A percentile compares a stretch with the other conserved stretches of the same genome.
phyloP scores from a whole-genome alignment of 2,113 vertebrate genomes.

The Tupaia tana region DNA sequence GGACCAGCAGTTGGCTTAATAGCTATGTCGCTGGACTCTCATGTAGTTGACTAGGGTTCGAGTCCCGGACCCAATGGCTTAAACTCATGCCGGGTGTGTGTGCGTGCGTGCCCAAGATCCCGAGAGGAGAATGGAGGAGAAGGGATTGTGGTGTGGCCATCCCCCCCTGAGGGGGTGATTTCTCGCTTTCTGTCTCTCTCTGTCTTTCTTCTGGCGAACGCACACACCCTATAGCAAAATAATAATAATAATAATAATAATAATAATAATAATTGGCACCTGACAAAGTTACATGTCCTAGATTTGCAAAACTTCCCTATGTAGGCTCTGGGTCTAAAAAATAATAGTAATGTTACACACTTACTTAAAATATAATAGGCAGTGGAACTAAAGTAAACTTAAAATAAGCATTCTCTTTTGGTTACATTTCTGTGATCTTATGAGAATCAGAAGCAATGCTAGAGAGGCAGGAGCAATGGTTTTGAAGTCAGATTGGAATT shows the following conservation, averaged over 20 bases:
- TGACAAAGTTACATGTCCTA: slow-evolving; percentile 4
- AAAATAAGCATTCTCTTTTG: slow-evolving; percentile 13
- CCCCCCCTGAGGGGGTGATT: too few relatives aligned
- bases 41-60: too few relatives aligned
- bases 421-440: slow-evolving; percentile 4
- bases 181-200: too few relatives aligned
- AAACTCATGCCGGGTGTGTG: too few relatives aligned
- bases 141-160: too few relatives aligned
- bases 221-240: too few relatives aligned
- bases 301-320: slow-evolving; percentile 38
- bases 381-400: slow-evolving; percentile 10
- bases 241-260: neutral
- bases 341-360: neutral
- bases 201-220: too few relatives aligned
- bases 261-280: neutral
- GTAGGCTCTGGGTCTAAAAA: neutral
- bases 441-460: neutral
- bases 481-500: neutral
- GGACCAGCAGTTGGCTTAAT: too few relatives aligned
- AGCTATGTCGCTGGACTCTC: too few relatives aligned
- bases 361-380: slow-evolving; percentile 8
- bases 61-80: too few relatives aligned
- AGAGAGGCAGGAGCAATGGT: neutral
- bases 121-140: too few relatives aligned
- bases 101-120: too few relatives aligned